Base-by-base conservation (phyloP, 2,888 invertebrate species). In the Monopis laevigella region DNA sequence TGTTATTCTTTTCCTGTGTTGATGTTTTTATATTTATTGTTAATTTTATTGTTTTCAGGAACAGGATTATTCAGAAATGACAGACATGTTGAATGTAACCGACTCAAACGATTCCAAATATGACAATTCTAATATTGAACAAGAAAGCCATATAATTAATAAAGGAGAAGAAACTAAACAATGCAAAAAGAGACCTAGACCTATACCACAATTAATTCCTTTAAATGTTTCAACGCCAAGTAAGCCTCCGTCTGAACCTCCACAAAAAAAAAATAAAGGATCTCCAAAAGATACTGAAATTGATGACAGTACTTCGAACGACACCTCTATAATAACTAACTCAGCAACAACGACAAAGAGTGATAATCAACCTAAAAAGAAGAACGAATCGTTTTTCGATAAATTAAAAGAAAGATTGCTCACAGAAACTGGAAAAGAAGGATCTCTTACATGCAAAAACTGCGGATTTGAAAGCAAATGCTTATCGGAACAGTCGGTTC, bases 401-500 rank as follows among this genome's bases (percentile, higher is more conserved):
- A 88, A 87, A 60, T 71, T 93, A 21, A 91, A 92, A 69, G 88
- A 90, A 64, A 87, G 89, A 58, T 67, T 90, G 39, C 80, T 88
- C 47, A 82, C 85, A 10, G 84, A 84, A 51, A 83, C 86, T 1
- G 84, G 85, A 1, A 84, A 86, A 54, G 84, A 83, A 54, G 86
- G 86, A 41, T 87, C 87, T 54, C 71, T 91, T 32, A 84, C 82
- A 38, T 91, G 91, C 56, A 84, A 83, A 55, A 82, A 74, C 52
- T 91, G 91, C 58, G 88, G 89, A 3, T 86, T 90, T 58, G 86
- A 88, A 64, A 89, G 90, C 54, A 92, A 91, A 68, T 90, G 89
- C 59, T 71, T 92, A 41, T 89, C 92, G 2, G 92, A 93, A 69
- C 87, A 89, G 53, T 88, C 89, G 11, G 87, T 89, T 44, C 93